Evolutionary conservation across 2,113 vertebrate genomes (phyloP).

Genomic region (Nyctibius bracteatus): DNA sequence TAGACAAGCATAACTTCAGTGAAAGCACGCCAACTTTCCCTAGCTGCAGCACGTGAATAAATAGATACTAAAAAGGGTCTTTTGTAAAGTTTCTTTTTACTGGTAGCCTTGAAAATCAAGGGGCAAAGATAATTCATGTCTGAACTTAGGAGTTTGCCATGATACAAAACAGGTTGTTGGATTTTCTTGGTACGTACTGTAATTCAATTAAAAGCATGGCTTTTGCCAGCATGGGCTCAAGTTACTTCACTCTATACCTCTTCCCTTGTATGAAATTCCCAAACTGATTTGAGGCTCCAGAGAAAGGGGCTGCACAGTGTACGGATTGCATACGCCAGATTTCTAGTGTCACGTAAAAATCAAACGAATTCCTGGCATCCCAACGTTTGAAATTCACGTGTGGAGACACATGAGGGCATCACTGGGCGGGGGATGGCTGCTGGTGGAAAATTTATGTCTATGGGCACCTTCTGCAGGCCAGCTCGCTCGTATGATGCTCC

Average conservation of each 20-base stretch:
- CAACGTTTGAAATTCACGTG: background rate
- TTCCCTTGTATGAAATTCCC: background rate
- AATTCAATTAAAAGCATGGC: background rate
- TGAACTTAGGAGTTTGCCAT: background rate
- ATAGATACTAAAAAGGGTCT: background rate
- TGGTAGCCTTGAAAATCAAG: background rate
- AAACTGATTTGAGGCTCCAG: background rate
- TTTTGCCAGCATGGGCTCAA: background rate
- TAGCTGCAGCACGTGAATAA: background rate
- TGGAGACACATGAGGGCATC: conserved; percentile 46
- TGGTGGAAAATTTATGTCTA: background rate
- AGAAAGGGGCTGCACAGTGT: background rate
- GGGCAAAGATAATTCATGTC: background rate
- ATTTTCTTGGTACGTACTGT: background rate
- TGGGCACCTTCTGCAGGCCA: background rate
- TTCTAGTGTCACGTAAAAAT: background rate
- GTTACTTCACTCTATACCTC: background rate
- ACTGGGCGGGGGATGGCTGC: background rate
- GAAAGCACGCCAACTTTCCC: background rate
- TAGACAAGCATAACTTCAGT: background rate
- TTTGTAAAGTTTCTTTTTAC: background rate
- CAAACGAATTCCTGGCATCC: background rate
- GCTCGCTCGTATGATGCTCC: accelerated
- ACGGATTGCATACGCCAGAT: accelerated
- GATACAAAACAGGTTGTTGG: background rate